These are phyloP conservation scores for Uloborus diversus DNA, from an alignment of 1,140 invertebrate species.

Conservation along the genomic window DNA sequence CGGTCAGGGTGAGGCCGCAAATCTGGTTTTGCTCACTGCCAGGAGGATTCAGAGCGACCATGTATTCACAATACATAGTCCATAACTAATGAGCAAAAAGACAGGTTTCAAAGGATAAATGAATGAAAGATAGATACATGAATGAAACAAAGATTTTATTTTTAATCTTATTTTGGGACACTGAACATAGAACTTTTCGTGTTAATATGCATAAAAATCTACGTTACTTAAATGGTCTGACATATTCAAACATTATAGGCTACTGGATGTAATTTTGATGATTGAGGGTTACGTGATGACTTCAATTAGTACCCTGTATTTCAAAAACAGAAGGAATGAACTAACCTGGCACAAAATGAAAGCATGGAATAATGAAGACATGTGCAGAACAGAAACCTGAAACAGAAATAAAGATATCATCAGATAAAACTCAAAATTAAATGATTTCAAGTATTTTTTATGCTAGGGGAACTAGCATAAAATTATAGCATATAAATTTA, in stretches of 20 bases:
- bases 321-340: too few relatives aligned
- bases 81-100: conserved; percentile 76
- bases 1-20: conserved; percentile 75
- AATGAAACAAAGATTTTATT: too few relatives aligned
- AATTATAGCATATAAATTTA: too few relatives aligned
- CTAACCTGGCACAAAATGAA: conserved; percentile 74
- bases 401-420: conserved; percentile 18
- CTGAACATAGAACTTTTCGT: too few relatives aligned
- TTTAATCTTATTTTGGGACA: too few relatives aligned
- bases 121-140: neutral
- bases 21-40: conserved; percentile 65
- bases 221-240: too few relatives aligned
- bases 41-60: conserved; percentile 72
- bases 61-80: conserved; percentile 97
- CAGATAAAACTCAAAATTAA: neutral
- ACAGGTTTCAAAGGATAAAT: neutral
- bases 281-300: too few relatives aligned
- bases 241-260: too few relatives aligned
- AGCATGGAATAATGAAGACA: conserved; percentile 81
- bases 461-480: neutral
- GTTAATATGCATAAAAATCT: too few relatives aligned
- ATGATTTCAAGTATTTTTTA: neutral
- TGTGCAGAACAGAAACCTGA: conserved; percentile 81
- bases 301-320: too few relatives aligned
- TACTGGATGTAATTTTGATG: too few relatives aligned